Conservation (phyloP, 2,113 vertebrate species). For the Phalacrocorax carbo region DNA sequence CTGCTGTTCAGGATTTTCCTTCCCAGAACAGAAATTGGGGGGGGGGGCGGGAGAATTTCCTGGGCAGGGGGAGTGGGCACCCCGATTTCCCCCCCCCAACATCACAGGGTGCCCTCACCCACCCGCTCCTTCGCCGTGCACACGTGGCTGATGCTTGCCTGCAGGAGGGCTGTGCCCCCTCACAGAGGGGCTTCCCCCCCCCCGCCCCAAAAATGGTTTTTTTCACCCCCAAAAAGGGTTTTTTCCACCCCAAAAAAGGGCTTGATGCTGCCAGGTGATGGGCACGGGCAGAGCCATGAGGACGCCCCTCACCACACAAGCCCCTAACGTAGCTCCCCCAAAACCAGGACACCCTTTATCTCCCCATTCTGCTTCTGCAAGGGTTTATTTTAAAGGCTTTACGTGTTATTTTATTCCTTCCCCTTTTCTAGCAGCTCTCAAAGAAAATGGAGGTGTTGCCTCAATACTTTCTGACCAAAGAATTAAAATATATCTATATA, state of each 20-base stretch:
- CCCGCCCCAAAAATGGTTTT: accelerated
- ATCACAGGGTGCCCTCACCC: background rate
- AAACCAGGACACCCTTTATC: no score
- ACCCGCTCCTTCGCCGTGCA: background rate
- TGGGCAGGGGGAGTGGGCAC: background rate
- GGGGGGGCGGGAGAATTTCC: background rate
- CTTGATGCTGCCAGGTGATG: no score
- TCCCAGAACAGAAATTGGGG: background rate
- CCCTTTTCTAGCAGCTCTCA: background rate
- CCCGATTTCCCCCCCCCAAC: background rate
- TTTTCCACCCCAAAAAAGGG: background rate
- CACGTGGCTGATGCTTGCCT: background rate
- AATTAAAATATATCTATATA: background rate
- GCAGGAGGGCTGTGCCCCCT: background rate
- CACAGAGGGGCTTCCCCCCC: background rate
- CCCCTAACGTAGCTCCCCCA: background rate
- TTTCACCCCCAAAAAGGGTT: no score
- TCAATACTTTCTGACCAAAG: background rate
- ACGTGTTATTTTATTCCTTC: background rate
- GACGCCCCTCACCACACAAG: background rate
- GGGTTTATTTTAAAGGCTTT: background rate
- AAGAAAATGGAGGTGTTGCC: background rate
- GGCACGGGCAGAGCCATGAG: background rate
- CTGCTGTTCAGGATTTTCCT: background rate
- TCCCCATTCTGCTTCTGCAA: background rate